Base-by-base conservation (phyloP, 2,797 vertebrate genomes). In the Argya squamiceps region DNA sequence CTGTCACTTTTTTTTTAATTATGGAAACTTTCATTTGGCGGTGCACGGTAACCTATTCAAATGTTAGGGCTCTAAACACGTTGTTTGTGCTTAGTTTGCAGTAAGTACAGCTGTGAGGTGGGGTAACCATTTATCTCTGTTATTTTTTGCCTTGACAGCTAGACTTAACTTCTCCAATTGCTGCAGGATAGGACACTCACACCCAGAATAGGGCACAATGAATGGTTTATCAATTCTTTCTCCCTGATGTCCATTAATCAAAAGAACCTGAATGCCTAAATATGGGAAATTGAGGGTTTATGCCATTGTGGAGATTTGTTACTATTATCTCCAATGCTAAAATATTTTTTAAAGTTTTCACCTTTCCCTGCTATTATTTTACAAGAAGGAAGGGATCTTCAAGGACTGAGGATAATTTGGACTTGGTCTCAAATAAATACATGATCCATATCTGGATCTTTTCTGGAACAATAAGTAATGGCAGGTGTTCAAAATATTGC, bases 71-170 rank as follows among this genome's bases (percentile, higher is more conserved):
- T 92, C 56, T 95, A 84, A 96, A 87, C 64, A 70, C 0, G 0
- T 2, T 52, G 44, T 78, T 93, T 95, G 77, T 92, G 79, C 74
- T 94, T 96, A 84, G 58, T 89, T 93, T 93, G 74, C 92, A 82
- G 49, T 55, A 91, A 79, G 41, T 47, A 70, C 2, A n/a, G 34
- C 76, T 93, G 53, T 58, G 73, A 5, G 5, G 32, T 22, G 46
- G 74, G 47, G 32, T 88, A 73, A 91, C 88, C 67, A 65, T 89
- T 96, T 96, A 56, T 94, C 77, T 94, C 90, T 92, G 41, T 62
- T 87, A 64, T 70, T 85, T 94, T 89, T 71, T 84, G 34, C 59
- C 73, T 84, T 95, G 91, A 94, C 89, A 93, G 47, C 52, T 80
- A 44, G 63, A 44, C 52, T 55, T 87, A 74, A 81, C 73, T 75